Base-by-base conservation (phyloP, 2,888 invertebrate species). In the Lathronympha strigana region DNA sequence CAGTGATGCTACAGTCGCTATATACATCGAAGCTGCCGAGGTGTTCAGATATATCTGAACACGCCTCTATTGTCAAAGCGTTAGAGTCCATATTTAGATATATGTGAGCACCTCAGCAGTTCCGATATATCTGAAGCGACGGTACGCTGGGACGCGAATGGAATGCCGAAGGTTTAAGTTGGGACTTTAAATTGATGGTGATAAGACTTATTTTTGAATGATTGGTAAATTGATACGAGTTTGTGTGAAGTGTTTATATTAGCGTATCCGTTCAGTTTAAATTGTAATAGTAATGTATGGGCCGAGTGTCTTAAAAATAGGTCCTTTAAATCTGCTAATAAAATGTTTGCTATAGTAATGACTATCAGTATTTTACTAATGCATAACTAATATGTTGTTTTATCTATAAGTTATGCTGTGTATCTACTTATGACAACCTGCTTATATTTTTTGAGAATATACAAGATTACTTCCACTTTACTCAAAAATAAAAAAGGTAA, bases 61-160 rank as follows among this genome's bases (percentile, higher is more conserved):
- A n/a, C n/a, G n/a, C n/a, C n/a, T n/a, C n/a, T n/a, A n/a, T n/a
- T n/a, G n/a, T n/a, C n/a, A n/a, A n/a, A n/a, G n/a, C n/a, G n/a
- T n/a, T n/a, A n/a, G n/a, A n/a, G n/a, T n/a, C n/a, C n/a, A n/a
- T n/a, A n/a, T n/a, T n/a, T n/a, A n/a, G n/a, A n/a, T n/a, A n/a
- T n/a, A n/a, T n/a, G n/a, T n/a, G n/a, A n/a, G n/a, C n/a, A n/a
- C n/a, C n/a, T n/a, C n/a, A n/a, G n/a, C n/a, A n/a, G n/a, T n/a
- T n/a, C n/a, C n/a, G n/a, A n/a, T n/a, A n/a, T n/a, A n/a, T n/a
- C n/a, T n/a, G n/a, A n/a, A n/a, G n/a, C n/a, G n/a, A n/a, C n/a
- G 4, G 43, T 58, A 47, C 23, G 55, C n/a, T 38, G 43, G 58
- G 64, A 50, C 17, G 40, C 31, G 57, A 57, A 43, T 57, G 57